Conservation (phyloP, 2,888 invertebrate species). For the Drosophila anomalata region DNA sequence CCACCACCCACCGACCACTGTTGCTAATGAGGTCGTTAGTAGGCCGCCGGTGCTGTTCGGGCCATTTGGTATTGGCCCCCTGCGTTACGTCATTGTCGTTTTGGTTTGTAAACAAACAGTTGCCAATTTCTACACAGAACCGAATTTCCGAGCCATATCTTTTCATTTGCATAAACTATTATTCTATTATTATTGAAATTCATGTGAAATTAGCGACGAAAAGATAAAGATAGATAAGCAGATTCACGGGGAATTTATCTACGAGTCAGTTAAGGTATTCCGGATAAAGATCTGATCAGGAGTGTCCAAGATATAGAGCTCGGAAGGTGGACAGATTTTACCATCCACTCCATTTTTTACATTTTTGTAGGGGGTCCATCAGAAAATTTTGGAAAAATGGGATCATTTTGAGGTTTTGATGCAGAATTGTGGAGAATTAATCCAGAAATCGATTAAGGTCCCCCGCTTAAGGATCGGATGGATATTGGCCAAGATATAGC, state of each 20-base stretch:
- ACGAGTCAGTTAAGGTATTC: background rate
- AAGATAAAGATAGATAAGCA: too few relatives aligned
- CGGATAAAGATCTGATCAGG: background rate
- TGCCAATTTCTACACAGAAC: slow-evolving; percentile 1
- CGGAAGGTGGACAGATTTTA: too few relatives aligned
- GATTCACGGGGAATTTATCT: background rate
- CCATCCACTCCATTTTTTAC: too few relatives aligned
- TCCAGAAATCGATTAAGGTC: background rate
- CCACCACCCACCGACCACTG: slow-evolving; percentile 8
- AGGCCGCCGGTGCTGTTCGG: slow-evolving; percentile 42
- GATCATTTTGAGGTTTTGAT: too few relatives aligned
- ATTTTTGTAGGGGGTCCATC: too few relatives aligned
- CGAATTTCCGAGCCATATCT: slow-evolving; percentile 1
- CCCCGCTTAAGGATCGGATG: background rate
- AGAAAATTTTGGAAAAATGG: too few relatives aligned
- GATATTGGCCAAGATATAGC: too few relatives aligned
- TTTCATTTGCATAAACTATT: background rate
- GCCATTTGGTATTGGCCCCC: slow-evolving; percentile 30
- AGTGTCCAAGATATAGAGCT: background rate
- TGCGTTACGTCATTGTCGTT: slow-evolving; percentile 58
- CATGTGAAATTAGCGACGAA: too few relatives aligned
- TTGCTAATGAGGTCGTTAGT: slow-evolving; percentile 68
- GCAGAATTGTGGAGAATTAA: background rate
- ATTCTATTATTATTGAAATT: background rate
- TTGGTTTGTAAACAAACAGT: slow-evolving; percentile 9